A percentile compares a stretch with the other conserved stretches of the same genome.
Evolutionary conservation across 2,113 vertebrate species (phyloP).

Genomic region (Chitala chitala): DNA sequence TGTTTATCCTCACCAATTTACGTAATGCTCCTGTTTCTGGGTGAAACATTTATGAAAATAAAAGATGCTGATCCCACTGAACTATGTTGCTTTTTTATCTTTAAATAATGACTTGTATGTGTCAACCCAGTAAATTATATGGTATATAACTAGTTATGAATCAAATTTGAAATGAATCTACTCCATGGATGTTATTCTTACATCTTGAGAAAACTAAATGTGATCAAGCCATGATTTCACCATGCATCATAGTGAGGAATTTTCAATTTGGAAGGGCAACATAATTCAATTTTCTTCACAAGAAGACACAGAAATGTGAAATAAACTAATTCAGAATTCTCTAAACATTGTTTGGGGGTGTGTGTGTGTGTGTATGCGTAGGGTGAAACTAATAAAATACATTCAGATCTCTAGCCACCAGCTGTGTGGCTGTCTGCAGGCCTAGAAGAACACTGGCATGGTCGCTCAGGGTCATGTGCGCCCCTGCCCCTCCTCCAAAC

Average conservation of each 20-base stretch:
- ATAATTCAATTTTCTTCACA: too few relatives aligned
- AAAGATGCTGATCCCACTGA: neutral
- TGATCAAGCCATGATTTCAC: neutral
- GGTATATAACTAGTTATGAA: neutral
- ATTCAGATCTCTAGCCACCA: conserved; percentile 39
- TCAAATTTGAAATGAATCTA: neutral
- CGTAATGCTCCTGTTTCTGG: too few relatives aligned
- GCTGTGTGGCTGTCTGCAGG: conserved; percentile 49
- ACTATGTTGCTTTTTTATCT: neutral
- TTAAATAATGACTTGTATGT: neutral
- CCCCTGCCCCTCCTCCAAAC: conserved; percentile 9
- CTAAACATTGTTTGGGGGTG: neutral
- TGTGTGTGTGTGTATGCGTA: neutral
- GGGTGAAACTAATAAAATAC: neutral
- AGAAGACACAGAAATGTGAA: neutral
- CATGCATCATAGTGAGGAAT: too few relatives aligned
- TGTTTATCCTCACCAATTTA: neutral
- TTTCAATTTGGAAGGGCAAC: too few relatives aligned
- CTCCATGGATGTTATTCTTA: neutral
- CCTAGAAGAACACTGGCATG: conserved; percentile 23
- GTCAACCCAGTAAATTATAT: neutral
- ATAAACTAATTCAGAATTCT: neutral
- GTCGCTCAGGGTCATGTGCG: conserved; percentile 41
- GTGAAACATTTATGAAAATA: neutral
- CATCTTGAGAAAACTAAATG: neutral